Percentiles rank a stretch among this genome's conserved stretches.
phyloP scores from a whole-genome alignment of 2,888 invertebrate species.

The Clostera curtula region DNA sequence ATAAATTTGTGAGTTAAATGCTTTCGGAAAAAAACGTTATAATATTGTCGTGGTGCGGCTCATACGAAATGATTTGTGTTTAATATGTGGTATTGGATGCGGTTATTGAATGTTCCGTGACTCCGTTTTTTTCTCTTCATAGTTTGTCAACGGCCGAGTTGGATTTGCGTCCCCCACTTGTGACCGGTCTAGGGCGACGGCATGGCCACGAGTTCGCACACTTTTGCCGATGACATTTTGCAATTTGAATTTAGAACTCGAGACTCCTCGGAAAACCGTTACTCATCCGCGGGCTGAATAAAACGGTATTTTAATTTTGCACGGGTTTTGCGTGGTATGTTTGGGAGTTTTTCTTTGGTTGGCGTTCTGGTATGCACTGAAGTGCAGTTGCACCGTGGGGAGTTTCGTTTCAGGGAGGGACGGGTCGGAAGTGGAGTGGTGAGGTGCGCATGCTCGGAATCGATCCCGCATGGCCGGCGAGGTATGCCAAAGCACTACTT shows the following conservation, averaged over 20 bases:
- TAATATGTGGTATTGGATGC: slow-evolving; percentile 29
- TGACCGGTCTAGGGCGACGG: slow-evolving; percentile 18
- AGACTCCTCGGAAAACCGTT: no score
- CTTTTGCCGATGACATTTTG: slow-evolving; percentile 14
- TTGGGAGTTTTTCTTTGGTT: slow-evolving; percentile 36
- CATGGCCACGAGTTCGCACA: slow-evolving; percentile 13
- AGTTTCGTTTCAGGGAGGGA: slow-evolving; percentile 29
- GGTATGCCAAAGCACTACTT: slow-evolving; percentile 45
- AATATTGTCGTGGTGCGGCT: slow-evolving; percentile 50
- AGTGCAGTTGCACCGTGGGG: slow-evolving; percentile 62
- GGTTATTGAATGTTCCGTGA: slow-evolving; percentile 33
- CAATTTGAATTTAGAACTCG: slow-evolving; percentile 5
- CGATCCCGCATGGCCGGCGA: slow-evolving; percentile 60
- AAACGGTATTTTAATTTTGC: neutral
- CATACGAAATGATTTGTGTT: slow-evolving; percentile 43
- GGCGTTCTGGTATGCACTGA: slow-evolving; percentile 63
- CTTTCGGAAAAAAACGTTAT: slow-evolving; percentile 19
- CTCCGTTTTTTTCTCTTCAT: slow-evolving; percentile 69
- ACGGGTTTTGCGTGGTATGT: slow-evolving; percentile 30
- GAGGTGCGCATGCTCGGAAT: slow-evolving; percentile 62
- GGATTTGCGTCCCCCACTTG: slow-evolving; percentile 20
- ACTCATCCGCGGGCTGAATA: slow-evolving; percentile 10
- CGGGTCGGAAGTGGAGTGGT: slow-evolving; percentile 37
- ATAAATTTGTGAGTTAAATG: slow-evolving; percentile 44
- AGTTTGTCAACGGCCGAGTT: slow-evolving; percentile 41